Evolutionary conservation across 2,888 invertebrate genomes (phyloP).

Genomic region (Brenthis ino): DNA sequence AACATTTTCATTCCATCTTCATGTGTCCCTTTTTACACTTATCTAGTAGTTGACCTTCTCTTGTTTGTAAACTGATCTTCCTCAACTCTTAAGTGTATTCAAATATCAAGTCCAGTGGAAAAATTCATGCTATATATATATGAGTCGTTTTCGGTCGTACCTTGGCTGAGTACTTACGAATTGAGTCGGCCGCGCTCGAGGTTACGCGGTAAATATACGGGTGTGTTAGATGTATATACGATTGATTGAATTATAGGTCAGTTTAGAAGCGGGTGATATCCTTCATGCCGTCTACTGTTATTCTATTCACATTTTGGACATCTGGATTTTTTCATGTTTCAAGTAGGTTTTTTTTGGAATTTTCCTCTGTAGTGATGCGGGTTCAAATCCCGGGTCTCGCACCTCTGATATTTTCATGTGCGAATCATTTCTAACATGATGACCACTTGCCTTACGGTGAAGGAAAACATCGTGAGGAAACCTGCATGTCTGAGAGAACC

Average conservation of each 20-base stretch:
- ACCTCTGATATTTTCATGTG: too few species aligned
- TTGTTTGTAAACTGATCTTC: slow-evolving; percentile 39
- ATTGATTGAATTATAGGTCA: slow-evolving; percentile 47
- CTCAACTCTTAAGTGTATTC: slow-evolving; percentile 37
- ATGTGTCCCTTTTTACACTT: not conserved
- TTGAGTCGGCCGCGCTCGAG: slow-evolving; percentile 62
- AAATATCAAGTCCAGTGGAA: slow-evolving; percentile 39
- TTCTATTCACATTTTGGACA: not conserved
- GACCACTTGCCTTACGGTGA: too few species aligned
- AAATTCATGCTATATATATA: slow-evolving; percentile 46
- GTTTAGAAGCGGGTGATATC: slow-evolving; percentile 42
- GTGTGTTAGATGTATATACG: slow-evolving; percentile 28
- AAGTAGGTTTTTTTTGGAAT: not conserved
- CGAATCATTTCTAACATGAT: too few species aligned
- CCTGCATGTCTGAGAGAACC: too few species aligned
- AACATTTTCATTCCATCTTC: not conserved
- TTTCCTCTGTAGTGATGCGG: too few species aligned
- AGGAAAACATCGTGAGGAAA: too few species aligned
- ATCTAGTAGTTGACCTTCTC: not conserved
- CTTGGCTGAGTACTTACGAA: slow-evolving; percentile 67
- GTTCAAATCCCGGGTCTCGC: too few species aligned
- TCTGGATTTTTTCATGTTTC: slow-evolving; percentile 1
- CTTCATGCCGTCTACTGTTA: slow-evolving; percentile 32
- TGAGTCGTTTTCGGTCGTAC: slow-evolving; percentile 53
- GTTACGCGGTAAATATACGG: slow-evolving; percentile 50